Base-by-base conservation (phyloP, 1,140 invertebrate species). In the Phymorhynchus buccinoides region DNA sequence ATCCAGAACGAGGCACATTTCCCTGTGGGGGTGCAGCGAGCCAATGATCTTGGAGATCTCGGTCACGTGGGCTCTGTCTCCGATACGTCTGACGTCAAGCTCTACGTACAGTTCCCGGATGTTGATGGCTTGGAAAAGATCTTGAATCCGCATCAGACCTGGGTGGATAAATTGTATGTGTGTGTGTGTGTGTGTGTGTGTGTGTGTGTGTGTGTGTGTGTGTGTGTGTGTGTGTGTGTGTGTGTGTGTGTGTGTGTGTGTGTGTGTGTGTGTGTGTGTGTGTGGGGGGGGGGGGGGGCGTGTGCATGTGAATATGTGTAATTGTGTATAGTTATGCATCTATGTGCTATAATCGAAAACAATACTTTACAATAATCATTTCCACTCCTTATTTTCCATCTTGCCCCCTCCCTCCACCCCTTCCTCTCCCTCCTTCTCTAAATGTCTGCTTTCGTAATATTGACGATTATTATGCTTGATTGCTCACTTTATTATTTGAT, bases 101-200 rank as follows among this genome's bases (percentile, higher is more conserved):
- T 86, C 85, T 27, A 86, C 37, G 39, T 80, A 48, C 9, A 84
- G n/a, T 32, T 86, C 85, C 62, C 77, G 80, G 30, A 66, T 68
- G 78, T 86, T 86, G 39, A 86, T 71, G 35, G 81, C 83, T 27
- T 86, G 85, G 82, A 86, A 86, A 39, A 86, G 35, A 39, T 86
- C 85, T 73, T 86, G 85, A 9, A 86, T 83, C 44, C 85, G 32
- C 85, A 86, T 86, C 18, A 86, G 44, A 27, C 85, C 85, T 86
- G 44, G 12, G 79, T 39, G 9, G 37, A 35, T 35, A 35, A 7
- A 30, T 66, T 66, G 0, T 66, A 66, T 7, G 18, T 66, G 14
- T 27, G 1, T 66, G n/a, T 66, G 18, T 22, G n/a, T 66, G 22
- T 66, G 22, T 66, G 22, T 66, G 22, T 66, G 22, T 66, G 22